Evolutionary conservation across 2,113 vertebrate genomes (phyloP), one percentile per base, ranked within the genome.

Genomic region (Petrocephalus microphthalmus): DNA sequence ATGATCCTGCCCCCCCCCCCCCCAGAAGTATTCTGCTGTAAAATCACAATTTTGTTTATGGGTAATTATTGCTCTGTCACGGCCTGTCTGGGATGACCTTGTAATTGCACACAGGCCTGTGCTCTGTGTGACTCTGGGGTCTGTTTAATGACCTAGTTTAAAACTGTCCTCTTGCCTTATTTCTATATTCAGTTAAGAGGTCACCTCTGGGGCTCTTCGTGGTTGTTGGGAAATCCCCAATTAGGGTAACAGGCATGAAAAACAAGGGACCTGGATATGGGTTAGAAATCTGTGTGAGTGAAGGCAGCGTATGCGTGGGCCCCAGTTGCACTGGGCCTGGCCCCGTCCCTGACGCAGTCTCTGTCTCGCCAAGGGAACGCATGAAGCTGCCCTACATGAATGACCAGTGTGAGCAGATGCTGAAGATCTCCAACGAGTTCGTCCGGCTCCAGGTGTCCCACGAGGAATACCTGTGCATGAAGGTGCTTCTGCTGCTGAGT

Each of bases 381-480:
- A 99, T 99, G 98, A 93, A 94, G 84, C 94, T 99, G 49, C 98
- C 98, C 0, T 98, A 95, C 91, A 99, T 99, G 97, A 96, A 96
- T 4, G 97, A 99, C 49, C 97, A 98, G 90, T 99, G 97, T 91
- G 97, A 97, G 91, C 97, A 98, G 88, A 99, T 99, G 97, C 92
- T 99, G n/a, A 98, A 94, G 94, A 95, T 99, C 88, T 96, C 97
- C 93, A 96, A 94, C 74, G 98, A 99, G 94, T 96, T 99, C 7
- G 95, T 97, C 6, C 95, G 97, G 25, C 96, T 99, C 90, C 97
- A 99, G 91, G 97, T 99, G 90, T 99, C 98, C 53, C 98, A 98
- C 0, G 98, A 99, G 86, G 98, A 99, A 92, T 99, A 97, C 91
- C 96, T 99, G 92, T 99, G 98, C 94, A 99, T 99, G 98, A 99